These are phyloP conservation scores for Rhingia campestris DNA, from an alignment of 2,888 invertebrate species.

Conservation along the genomic window DNA sequence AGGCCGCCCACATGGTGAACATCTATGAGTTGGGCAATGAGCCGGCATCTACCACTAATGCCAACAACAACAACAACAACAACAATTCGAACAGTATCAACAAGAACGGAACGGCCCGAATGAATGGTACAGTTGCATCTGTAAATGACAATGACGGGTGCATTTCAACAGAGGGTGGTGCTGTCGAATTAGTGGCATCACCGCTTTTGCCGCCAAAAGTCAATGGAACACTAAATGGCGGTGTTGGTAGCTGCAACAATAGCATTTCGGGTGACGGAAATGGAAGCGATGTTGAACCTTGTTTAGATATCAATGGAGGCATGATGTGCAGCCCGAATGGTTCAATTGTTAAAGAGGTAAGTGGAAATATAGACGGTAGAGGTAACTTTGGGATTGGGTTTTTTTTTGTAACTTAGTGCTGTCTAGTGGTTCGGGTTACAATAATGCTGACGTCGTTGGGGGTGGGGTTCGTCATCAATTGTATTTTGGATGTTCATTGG, in stretches of 20 bases:
- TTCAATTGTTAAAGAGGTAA: constrained; percentile 80
- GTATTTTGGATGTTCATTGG: no score
- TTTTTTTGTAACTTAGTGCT: no score
- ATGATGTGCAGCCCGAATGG: constrained; percentile 79
- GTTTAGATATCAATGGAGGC: constrained; percentile 80
- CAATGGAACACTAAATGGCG: constrained; percentile 67
- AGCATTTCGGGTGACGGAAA: constrained; percentile 76
- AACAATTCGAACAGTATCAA: constrained; percentile 68
- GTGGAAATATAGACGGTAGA: constrained; percentile 39
- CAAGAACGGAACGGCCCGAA: constrained; percentile 52
- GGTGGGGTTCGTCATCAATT: no score
- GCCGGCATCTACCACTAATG: constrained; percentile 75
- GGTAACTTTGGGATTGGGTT: constrained; percentile 27
- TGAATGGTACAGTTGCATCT: constrained; percentile 74
- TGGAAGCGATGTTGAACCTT: constrained; percentile 79
- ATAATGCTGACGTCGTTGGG: no score
- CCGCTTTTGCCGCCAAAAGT: constrained; percentile 51
- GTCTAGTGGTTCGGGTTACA: no score
- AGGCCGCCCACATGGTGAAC: constrained; percentile 88
- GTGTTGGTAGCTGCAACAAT: constrained; percentile 71
- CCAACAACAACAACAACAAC: constrained; percentile 68
- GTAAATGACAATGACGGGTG: constrained; percentile 65
- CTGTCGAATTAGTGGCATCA: constrained; percentile 59
- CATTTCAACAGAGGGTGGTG: constrained; percentile 51
- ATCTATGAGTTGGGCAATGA: constrained; percentile 86